A percentile compares a stretch with the other conserved stretches of the same genome.
Conservation (phyloP, 2,888 invertebrate species). For the Mimas tiliae region DNA sequence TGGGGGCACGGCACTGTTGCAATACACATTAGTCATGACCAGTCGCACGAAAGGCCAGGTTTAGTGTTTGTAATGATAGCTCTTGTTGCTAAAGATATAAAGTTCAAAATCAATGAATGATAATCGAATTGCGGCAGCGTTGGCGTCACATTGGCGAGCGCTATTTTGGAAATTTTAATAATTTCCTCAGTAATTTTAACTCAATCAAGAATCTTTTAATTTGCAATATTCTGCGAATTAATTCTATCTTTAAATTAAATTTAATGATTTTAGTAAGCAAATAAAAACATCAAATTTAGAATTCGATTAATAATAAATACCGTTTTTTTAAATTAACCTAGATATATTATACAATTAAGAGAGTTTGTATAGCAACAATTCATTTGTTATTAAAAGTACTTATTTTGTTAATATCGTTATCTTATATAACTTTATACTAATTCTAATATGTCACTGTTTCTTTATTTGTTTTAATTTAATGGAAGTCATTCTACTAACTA, state of each 20-base stretch:
- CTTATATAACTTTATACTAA: background rate
- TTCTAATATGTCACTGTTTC: too few species aligned
- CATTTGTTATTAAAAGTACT: background rate
- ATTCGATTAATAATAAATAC: background rate
- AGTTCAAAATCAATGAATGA: slow-evolving; percentile 27
- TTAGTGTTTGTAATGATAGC: slow-evolving; percentile 24
- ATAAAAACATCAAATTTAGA: background rate
- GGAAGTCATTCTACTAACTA: too few species aligned
- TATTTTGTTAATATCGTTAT: background rate
- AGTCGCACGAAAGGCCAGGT: slow-evolving; percentile 47
- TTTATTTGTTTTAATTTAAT: too few species aligned
- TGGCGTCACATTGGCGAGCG: slow-evolving; percentile 7
- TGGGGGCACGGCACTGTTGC: slow-evolving; percentile 58
- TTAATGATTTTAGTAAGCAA: background rate
- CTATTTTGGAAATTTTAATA: slow-evolving; percentile 18
- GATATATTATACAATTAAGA: too few species aligned
- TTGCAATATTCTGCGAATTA: background rate
- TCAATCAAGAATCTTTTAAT: background rate
- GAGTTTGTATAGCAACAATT: background rate
- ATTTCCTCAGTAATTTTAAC: background rate
- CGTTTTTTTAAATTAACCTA: background rate
- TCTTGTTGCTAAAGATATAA: background rate
- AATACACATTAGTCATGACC: slow-evolving; percentile 60
- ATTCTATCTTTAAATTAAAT: background rate
- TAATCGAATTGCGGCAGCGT: slow-evolving; percentile 15